A percentile compares a stretch with the other conserved stretches of the same genome.
Evolutionary conservation across 30 jellyfish, hydroid and myxozoan genomes (phyloP).

Genomic region (Chrysaora quinquecirrha): DNA sequence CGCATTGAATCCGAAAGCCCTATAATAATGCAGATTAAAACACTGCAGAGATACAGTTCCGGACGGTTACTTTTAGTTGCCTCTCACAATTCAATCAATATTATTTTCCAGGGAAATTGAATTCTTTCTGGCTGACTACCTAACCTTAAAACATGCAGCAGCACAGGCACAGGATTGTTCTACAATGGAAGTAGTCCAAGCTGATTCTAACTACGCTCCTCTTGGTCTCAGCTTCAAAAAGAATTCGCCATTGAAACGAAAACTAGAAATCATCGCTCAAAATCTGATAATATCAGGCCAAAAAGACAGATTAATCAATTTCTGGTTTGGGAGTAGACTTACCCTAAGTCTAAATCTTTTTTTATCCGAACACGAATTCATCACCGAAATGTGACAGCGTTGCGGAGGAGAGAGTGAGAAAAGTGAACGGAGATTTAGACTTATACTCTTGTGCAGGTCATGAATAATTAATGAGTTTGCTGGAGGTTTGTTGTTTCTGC

Average conservation of each 20-base stretch:
- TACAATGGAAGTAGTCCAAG: conserved; percentile 15
- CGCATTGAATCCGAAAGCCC: too few species aligned
- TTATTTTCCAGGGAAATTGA: conserved; percentile 26
- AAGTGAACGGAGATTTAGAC: too few species aligned
- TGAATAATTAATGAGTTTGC: too few species aligned
- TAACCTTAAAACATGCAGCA: conserved; percentile 5
- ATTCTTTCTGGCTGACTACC: conserved; percentile 19
- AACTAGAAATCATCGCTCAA: conserved; percentile 5
- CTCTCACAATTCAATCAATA: not conserved
- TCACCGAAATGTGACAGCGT: too few species aligned
- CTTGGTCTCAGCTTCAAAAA: conserved; percentile 32
- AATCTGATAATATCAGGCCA: conserved; percentile 26
- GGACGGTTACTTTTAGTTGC: not conserved
- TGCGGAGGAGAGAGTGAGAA: too few species aligned
- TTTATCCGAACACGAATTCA: too few species aligned
- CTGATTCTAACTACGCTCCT: conserved; percentile 1
- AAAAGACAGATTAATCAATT: conserved; percentile 16
- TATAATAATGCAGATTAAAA: too few species aligned
- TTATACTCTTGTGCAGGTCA: too few species aligned
- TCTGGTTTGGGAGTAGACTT: conserved; percentile 69
- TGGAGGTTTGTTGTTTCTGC: too few species aligned
- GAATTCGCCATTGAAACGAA: conserved; percentile 44
- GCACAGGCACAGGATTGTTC: conserved; percentile 35
- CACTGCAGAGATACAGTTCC: not conserved
- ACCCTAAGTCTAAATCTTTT: too few species aligned